Evolutionary conservation across 1,140 invertebrate species (phyloP).

Genomic region (Lamellibrachia luymesi): DNA sequence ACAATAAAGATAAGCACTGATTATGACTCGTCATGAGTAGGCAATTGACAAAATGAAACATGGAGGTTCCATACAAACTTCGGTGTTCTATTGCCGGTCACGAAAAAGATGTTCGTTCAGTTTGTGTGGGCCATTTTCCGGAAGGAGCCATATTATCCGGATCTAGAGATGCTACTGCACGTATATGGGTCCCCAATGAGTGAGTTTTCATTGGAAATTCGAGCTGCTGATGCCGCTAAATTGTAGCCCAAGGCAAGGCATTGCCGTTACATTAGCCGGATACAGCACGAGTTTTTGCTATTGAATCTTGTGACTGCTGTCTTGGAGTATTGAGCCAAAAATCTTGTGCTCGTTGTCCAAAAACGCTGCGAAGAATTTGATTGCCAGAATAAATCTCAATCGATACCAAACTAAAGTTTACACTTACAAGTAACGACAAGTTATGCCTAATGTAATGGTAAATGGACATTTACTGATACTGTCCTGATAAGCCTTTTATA

Average conservation of each 20-base stretch:
- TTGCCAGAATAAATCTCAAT: too few relatives aligned
- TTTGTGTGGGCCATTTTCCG: constrained; percentile 63
- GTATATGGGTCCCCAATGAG: constrained; percentile 79
- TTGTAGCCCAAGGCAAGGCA: background rate
- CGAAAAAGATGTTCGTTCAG: constrained; percentile 77
- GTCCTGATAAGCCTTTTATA: too few relatives aligned
- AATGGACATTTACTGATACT: too few relatives aligned
- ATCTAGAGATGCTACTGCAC: constrained; percentile 81
- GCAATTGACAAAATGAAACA: constrained; percentile 25
- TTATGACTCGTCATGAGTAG: background rate
- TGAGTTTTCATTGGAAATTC: constrained; percentile 55
- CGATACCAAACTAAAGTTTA: too few relatives aligned
- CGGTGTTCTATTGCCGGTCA: constrained; percentile 76
- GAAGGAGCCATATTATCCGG: constrained; percentile 77
- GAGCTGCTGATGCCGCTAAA: constrained; percentile 2
- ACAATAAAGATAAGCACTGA: background rate
- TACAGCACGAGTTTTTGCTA: too few relatives aligned
- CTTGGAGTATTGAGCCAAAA: too few relatives aligned
- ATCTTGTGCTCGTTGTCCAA: too few relatives aligned
- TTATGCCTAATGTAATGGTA: too few relatives aligned
- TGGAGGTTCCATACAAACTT: constrained; percentile 68
- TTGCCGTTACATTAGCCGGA: too few relatives aligned
- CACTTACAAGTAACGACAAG: too few relatives aligned
- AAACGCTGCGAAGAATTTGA: too few relatives aligned
- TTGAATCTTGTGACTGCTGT: too few relatives aligned